These are phyloP conservation scores for Hoplostethus atlanticus DNA, from an alignment of 2,797 vertebrate genomes.

Conservation along the genomic window DNA sequence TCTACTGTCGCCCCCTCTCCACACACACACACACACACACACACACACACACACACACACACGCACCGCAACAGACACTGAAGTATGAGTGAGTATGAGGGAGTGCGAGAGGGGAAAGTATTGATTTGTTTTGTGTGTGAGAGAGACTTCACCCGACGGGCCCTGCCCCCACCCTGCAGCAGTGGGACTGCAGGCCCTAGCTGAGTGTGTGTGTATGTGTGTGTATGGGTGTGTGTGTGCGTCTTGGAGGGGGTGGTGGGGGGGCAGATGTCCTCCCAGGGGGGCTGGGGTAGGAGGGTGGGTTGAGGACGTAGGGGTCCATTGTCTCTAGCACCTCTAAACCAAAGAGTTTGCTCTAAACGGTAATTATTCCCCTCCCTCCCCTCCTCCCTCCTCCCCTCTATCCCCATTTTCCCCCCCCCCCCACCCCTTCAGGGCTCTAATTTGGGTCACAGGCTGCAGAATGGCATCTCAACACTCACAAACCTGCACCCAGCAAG, in stretches of 20 bases:
- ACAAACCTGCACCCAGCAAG: slow-evolving; percentile 55
- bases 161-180: slow-evolving; percentile 23
- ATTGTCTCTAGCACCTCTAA: slow-evolving; percentile 81
- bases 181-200: slow-evolving; percentile 36
- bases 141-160: slow-evolving; percentile 17
- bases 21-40: neutral
- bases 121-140: slow-evolving; percentile 42
- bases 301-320: slow-evolving; percentile 61
- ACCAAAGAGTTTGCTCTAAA: slow-evolving; percentile 80
- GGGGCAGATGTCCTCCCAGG: slow-evolving; percentile 68
- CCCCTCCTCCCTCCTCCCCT: slow-evolving; percentile 30
- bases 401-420: slow-evolving; percentile 63
- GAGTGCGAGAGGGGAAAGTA: slow-evolving; percentile 16
- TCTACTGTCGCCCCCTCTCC: no score
- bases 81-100: neutral
- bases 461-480: slow-evolving; percentile 77
- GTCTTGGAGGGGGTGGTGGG: slow-evolving; percentile 24
- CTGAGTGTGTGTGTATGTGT: slow-evolving; percentile 15
- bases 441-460: slow-evolving; percentile 85
- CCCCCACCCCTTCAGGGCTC: slow-evolving; percentile 69
- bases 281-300: slow-evolving; percentile 44
- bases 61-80: slow-evolving; percentile 10
- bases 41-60: slow-evolving; percentile 2
- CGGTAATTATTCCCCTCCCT: slow-evolving; percentile 75
- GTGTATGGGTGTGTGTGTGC: slow-evolving; percentile 28